Evolutionary conservation across 2,797 vertebrate genomes (phyloP).

Genomic region (Leptodactylus fallax): DNA sequence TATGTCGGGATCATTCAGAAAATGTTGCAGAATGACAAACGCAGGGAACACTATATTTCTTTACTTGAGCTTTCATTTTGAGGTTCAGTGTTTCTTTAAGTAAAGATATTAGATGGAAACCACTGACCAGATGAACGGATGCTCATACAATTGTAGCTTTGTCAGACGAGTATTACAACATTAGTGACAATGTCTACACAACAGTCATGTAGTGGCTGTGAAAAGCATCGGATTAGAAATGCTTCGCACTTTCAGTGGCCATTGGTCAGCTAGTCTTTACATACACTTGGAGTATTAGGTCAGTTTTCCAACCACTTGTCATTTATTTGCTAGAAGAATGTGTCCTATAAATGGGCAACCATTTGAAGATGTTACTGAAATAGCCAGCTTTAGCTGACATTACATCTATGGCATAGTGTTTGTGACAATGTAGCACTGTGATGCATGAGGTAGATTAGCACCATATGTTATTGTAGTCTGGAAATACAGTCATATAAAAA

Average conservation of each 20-base stretch:
- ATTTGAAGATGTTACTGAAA: neutral
- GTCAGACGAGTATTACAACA: neutral
- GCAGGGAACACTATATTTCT: too few relatives aligned
- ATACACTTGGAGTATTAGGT: neutral
- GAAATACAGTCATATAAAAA: too few relatives aligned
- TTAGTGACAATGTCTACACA: too few relatives aligned
- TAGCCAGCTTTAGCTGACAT: neutral
- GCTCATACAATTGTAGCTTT: neutral
- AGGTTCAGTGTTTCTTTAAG: too few relatives aligned
- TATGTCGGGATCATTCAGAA: too few relatives aligned
- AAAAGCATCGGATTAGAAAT: neutral
- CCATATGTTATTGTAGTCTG: neutral
- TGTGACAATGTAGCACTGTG: too few relatives aligned
- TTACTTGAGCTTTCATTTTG: too few relatives aligned
- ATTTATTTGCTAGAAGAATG: neutral
- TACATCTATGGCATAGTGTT: neutral
- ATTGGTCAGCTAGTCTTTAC: neutral
- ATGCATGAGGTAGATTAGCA: neutral
- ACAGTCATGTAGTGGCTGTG: too few relatives aligned
- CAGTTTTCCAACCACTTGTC: neutral
- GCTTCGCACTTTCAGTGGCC: neutral
- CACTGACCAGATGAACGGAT: neutral
- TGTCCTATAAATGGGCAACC: neutral
- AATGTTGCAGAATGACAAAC: too few relatives aligned
- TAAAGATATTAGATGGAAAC: too few relatives aligned